Conservation (phyloP, 2,888 invertebrate genomes). For the Sussaba pulchella region DNA sequence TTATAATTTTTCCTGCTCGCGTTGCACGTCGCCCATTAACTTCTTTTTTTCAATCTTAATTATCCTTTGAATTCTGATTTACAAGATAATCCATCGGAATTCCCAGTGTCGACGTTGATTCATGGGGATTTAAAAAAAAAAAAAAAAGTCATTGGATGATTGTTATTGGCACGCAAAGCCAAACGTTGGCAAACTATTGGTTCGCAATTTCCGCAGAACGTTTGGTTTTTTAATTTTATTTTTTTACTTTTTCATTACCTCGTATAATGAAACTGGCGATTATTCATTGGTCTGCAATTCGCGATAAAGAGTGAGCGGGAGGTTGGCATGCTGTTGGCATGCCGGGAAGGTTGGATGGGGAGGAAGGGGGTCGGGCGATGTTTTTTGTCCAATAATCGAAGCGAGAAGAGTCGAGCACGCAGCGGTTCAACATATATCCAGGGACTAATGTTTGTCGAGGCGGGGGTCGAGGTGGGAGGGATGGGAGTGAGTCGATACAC, state of each 20-base stretch:
- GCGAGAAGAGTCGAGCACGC: conserved; percentile 57
- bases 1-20: neutral
- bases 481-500: conserved; percentile 28
- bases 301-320: conserved; percentile 57
- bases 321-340: neutral
- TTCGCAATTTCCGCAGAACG: conserved; percentile 31
- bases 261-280: conserved; percentile 57
- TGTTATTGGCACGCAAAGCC: neutral
- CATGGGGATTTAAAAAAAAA: no score
- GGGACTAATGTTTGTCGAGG: conserved; percentile 51
- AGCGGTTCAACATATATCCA: conserved; percentile 33
- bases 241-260: conserved; percentile 47
- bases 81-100: no score
- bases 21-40: neutral
- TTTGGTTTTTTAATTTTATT: no score
- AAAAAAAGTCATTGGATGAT: no score
- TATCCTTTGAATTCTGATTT: no score
- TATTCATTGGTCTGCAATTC: conserved; percentile 60
- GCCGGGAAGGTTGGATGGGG: neutral
- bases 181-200: conserved; percentile 35
- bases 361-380: conserved; percentile 1
- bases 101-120: no score
- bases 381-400: conserved; percentile 58
- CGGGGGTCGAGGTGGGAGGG: no score
- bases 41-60: no score